Percentiles rank a stretch among this genome's conserved stretches.
phyloP scores from a whole-genome alignment of 2,797 vertebrate species.

The Menidia menidia region DNA sequence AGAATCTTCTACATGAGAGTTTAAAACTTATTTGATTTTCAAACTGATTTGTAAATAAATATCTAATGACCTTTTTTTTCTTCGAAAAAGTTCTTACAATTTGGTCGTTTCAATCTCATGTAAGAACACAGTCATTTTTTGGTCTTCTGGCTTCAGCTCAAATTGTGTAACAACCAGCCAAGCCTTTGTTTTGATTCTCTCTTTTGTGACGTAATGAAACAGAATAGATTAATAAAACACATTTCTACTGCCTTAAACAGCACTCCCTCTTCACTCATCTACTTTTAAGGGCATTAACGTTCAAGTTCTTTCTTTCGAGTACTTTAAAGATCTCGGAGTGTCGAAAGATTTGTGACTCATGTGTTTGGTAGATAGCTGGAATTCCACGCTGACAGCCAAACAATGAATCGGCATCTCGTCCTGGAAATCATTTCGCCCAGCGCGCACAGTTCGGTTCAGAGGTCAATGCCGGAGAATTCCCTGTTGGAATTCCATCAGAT shows the following conservation, averaged over 20 bases:
- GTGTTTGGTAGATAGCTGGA: neutral
- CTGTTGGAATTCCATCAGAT: no score
- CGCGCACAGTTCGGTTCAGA: conserved; percentile 9
- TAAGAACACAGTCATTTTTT: no score
- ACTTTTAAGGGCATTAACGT: neutral
- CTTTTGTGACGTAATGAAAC: no score
- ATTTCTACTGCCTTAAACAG: neutral
- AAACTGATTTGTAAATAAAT: no score
- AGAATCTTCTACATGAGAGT: neutral
- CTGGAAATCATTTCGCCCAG: neutral
- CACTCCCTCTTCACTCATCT: neutral
- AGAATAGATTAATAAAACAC: no score
- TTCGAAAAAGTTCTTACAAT: no score
- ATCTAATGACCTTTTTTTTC: no score
- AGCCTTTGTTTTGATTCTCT: no score
- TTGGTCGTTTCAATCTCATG: no score
- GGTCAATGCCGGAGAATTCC: neutral
- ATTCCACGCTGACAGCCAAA: conserved; percentile 4
- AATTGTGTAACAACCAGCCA: no score
- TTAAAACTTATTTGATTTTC: neutral
- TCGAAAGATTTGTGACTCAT: conserved; percentile 27
- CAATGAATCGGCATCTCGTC: neutral
- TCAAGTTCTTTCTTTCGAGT: conserved; percentile 24
- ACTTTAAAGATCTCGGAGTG: conserved; percentile 2
- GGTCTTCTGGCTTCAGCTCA: no score